Evolutionary conservation across 2,797 vertebrate genomes (phyloP).

Genomic region (Myripristis murdjan): DNA sequence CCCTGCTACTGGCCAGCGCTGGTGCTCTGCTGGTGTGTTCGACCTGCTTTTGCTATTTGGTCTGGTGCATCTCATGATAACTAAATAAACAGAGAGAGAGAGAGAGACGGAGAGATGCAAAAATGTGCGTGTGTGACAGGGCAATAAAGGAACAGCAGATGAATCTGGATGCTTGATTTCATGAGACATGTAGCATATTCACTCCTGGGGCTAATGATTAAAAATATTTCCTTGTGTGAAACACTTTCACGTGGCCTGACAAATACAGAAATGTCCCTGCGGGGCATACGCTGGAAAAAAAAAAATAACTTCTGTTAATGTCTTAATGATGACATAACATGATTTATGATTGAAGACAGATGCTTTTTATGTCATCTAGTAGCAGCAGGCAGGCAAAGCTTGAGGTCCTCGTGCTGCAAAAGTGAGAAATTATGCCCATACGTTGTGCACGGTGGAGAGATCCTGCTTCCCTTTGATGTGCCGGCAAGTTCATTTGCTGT

Average conservation of each 20-base stretch:
- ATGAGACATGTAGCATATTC: slow-evolving; percentile 16
- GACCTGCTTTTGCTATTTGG: background rate
- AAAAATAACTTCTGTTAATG: slow-evolving; percentile 6
- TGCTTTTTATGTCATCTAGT: slow-evolving; percentile 11
- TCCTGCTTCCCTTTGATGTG: slow-evolving; percentile 8
- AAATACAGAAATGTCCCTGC: slow-evolving; percentile 13
- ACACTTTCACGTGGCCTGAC: slow-evolving; percentile 23
- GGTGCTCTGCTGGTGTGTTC: slow-evolving; percentile 42
- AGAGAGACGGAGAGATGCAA: background rate
- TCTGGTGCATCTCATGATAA: slow-evolving; percentile 5
- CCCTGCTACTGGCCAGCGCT: slow-evolving; percentile 33
- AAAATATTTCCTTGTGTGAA: slow-evolving; percentile 34
- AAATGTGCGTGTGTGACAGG: slow-evolving; percentile 8
- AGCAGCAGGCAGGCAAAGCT: slow-evolving; percentile 2
- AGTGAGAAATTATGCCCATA: background rate
- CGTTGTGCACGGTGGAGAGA: background rate
- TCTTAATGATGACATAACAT: slow-evolving; percentile 37
- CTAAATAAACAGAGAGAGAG: slow-evolving; percentile 30
- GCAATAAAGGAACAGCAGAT: slow-evolving; percentile 4
- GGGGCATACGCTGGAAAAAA: slow-evolving; percentile 8
- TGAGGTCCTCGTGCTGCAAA: background rate
- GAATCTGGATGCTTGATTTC: slow-evolving; percentile 32
- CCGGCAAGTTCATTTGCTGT: background rate
- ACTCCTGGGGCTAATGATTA: slow-evolving; percentile 33
- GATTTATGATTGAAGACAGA: slow-evolving; percentile 35